Base-by-base conservation (phyloP, 2,113 vertebrate species). In the Notothenia rossii region DNA sequence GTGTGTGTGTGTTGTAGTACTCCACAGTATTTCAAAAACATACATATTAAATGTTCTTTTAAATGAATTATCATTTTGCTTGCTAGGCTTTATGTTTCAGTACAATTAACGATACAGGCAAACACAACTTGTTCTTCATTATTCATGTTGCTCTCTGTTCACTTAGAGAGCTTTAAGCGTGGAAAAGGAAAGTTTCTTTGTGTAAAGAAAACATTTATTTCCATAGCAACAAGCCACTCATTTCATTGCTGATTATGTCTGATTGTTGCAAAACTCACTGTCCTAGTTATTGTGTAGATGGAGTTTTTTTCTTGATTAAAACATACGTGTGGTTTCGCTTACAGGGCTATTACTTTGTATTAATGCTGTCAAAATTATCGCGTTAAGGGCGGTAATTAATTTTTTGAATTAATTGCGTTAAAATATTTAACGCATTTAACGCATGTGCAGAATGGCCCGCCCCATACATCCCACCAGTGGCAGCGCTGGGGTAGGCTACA, bases 1-100 rank as follows among this genome's bases (percentile, higher is more conserved):
- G 25, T 29, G 3, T 29, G 25, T 29, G 29, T 29, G 29, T 29
- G 29, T 4, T 29, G 29, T 29, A 53, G 9, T 48, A 33, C 43
- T 72, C 5, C 15, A 43, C 45, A 64, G 13, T 36, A 49, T 71
- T 81, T 61, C 29, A 49, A 33, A 51, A 67, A 55, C 54, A 60
- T 66, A n/a, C 49, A 80, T 82, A 72, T 72, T 29, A 77, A 77
- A 72, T 77, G 61, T 74, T 79, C 5, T 22, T 33, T 18, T 68
- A 46, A 79, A 79, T 75, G 29, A 72, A 78, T 82, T 66, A 59
- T 25, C 25, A 59, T 61, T 87, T 74, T 48, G 40, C 62, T 61
- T 33, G 63, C 48, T 58, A 66, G 43, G 54, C 12, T 60, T 22
- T 10, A 51, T 20, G 51, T 77, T n/a, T 63, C 48, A 73, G 15